phyloP scores from a whole-genome alignment of 2,888 invertebrate genomes.

The Hemaris fuciformis region DNA sequence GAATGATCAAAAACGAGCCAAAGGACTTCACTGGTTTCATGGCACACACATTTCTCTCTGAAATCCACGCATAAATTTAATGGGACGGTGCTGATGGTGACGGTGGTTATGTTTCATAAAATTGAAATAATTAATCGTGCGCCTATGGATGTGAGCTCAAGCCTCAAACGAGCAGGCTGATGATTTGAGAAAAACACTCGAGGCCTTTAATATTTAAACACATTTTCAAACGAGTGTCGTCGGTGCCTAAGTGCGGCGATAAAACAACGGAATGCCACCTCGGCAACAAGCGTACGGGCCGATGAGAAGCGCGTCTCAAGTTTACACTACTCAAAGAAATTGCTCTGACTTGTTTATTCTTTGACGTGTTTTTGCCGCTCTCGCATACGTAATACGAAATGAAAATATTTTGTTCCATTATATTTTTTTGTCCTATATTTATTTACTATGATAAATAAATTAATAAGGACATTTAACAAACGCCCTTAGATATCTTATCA shows the following conservation, averaged over 20 bases:
- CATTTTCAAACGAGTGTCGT: conserved; percentile 21
- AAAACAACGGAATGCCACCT: conserved; percentile 35
- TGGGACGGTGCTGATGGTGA: no score
- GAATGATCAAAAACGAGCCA: no score
- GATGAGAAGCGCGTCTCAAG: not conserved
- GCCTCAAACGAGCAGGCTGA: not conserved
- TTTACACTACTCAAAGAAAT: conserved; percentile 1
- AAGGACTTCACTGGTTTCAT: no score
- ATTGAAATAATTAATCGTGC: not conserved
- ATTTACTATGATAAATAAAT: no score
- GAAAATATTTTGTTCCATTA: not conserved
- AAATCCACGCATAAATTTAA: no score
- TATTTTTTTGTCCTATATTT: not conserved
- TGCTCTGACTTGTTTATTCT: not conserved
- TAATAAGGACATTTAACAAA: no score
- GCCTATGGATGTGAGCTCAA: not conserved
- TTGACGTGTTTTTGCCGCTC: not conserved
- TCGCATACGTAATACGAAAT: not conserved
- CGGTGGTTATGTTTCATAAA: not conserved
- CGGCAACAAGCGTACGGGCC: not conserved
- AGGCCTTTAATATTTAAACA: conserved; percentile 17
- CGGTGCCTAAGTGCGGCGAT: conserved; percentile 33
- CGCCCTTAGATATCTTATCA: no score
- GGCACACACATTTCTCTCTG: no score
- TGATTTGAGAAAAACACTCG: not conserved